Conservation (phyloP, 2,113 vertebrate species). For the Ammospiza nelsoni region DNA sequence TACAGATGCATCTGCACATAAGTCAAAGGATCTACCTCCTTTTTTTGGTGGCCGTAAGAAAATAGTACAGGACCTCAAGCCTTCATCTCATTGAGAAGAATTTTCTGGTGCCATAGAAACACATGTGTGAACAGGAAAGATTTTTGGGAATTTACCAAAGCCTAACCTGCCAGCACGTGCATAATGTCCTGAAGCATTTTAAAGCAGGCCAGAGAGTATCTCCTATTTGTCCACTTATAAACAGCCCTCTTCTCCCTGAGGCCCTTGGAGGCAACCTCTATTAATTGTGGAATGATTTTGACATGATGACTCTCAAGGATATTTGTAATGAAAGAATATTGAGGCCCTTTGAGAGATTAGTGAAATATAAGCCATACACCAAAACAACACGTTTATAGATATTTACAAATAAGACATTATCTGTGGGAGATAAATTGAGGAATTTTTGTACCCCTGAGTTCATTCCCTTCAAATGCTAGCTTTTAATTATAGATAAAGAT, state of each 20-base stretch:
- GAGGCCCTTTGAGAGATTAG: conserved; percentile 42
- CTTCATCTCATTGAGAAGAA: not conserved
- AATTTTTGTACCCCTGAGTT: conserved; percentile 57
- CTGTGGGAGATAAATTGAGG: conserved; percentile 57
- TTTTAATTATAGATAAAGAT: conserved; percentile 69
- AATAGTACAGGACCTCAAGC: not conserved
- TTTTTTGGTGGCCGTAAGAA: not conserved
- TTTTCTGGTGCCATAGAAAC: not conserved
- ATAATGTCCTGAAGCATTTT: conserved; percentile 35
- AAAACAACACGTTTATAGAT: conserved; percentile 50
- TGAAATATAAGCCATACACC: not conserved
- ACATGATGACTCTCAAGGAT: conserved; percentile 62
- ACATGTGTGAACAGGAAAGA: not conserved
- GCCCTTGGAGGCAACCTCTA: conserved; percentile 52
- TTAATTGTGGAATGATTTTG: conserved; percentile 67
- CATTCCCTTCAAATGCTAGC: conserved; percentile 2
- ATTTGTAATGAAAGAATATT: conserved; percentile 61
- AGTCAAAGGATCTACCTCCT: not conserved
- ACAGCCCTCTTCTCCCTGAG: conserved; percentile 38
- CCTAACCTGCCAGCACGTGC: not conserved
- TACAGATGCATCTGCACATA: rapidly evolving
- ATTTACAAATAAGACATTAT: conserved; percentile 64
- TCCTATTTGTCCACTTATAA: conserved; percentile 66
- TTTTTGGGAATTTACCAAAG: not conserved
- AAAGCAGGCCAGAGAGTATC: conserved; percentile 1